Percentiles rank a stretch among this genome's conserved stretches.
These are phyloP conservation scores for Chrysochloris asiatica DNA, from an alignment of 2,113 vertebrate genomes.

Conservation along the genomic window DNA sequence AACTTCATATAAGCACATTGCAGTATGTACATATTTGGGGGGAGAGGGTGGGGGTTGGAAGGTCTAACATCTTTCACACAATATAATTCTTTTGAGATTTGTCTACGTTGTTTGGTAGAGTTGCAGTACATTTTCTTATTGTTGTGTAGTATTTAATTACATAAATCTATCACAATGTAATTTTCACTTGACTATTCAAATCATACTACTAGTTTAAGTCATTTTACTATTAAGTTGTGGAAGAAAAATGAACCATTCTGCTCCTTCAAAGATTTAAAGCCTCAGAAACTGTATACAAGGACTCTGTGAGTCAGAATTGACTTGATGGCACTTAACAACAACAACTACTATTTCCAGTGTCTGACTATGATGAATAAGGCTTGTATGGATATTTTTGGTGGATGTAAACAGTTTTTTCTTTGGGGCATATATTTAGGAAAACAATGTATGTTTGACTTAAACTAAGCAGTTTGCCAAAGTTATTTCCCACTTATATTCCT, in stretches of 20 bases:
- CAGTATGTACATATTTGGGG: neutral
- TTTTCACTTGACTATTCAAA: neutral
- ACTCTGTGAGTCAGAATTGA: too few relatives aligned
- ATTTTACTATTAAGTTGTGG: neutral
- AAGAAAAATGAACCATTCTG: too few relatives aligned
- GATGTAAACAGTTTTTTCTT: slow-evolving; percentile 22
- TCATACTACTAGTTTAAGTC: neutral
- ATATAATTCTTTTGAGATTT: neutral
- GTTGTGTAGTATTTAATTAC: neutral
- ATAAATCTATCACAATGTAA: neutral
- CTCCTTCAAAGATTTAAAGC: too few relatives aligned
- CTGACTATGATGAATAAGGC: slow-evolving; percentile 7
- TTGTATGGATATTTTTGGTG: slow-evolving; percentile 19
- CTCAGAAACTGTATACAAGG: too few relatives aligned
- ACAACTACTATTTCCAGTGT: slow-evolving; percentile 36
- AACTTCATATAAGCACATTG: neutral
- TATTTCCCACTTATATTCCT: too few relatives aligned
- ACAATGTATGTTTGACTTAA: neutral
- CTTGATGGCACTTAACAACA: too few relatives aligned
- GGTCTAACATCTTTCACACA: neutral
- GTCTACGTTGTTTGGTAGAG: neutral
- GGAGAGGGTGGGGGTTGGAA: too few relatives aligned
- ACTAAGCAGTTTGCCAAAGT: neutral
- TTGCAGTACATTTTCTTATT: neutral
- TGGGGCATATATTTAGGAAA: slow-evolving; percentile 2